Base-by-base conservation (phyloP, 2,797 vertebrate species). In the Alca torda region DNA sequence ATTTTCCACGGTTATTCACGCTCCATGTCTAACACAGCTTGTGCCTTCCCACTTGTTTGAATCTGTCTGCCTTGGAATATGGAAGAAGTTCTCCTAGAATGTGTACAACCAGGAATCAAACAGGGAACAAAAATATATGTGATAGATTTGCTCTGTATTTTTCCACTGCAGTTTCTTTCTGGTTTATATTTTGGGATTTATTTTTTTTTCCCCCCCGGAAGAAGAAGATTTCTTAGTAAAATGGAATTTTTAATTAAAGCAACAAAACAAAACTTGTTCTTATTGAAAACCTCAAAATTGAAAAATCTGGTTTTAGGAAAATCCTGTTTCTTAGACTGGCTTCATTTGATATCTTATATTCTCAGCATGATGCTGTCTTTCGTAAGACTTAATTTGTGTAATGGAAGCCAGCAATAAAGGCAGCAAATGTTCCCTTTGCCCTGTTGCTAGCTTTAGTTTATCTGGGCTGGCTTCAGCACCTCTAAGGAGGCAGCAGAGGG, bases 341-440 rank as follows among this genome's bases (percentile, higher is more conserved):
- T 91, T 91, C 61, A 95, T 92, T 92, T 90, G 95, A 75, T 95
- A 95, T 50, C 80, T 84, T 87, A 92, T 50, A 89, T 69, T 86
- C 92, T 85, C 94, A 96, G 88, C 94, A 56, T 90, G 94, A 88
- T 39, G 39, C 80, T 96, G 94, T 63, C 94, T 95, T 96, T 89
- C 78, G 74, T 90, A 94, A 95, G 88, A 90, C 94, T 90, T 96
- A 89, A 96, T 92, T 91, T 86, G 80, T 80, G 72, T 90, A 95
- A 90, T 74, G 74, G 76, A 95, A 97, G 69, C 68, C 90, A 95
- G 68, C 72, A 94, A 65, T 86, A 95, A 96, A 91, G 76, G 59
- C 95, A 96, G 43, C 25, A 87, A 95, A 95, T 56, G 25, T 86
- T 95, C 84, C 77, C 65, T 78, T 95, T 92, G 69, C 79, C 84